Base-by-base conservation (phyloP, 2,888 invertebrate genomes). In the Teleiodes luculella region DNA sequence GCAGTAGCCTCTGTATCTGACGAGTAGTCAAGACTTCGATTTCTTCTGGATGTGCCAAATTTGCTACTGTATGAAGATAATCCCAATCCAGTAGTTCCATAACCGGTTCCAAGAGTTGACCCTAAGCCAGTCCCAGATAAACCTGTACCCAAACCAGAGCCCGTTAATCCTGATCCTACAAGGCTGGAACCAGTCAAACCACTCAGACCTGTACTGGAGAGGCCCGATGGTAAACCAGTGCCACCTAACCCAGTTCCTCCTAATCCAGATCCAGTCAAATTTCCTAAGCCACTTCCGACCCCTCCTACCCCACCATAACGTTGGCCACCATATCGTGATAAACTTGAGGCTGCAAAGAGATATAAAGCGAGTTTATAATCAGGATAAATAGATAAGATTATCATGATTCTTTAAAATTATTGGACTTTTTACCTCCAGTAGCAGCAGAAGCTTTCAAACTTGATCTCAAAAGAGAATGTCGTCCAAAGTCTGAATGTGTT, bases 1-100 rank as follows among this genome's bases (percentile, higher is more conserved):
- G 94, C 94, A 0, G 95, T 95, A n/a, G 96, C 96, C 88, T 98
- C 98, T 0, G 98, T 98, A 76, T 98, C 98, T 49, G 98, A 98
- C 20, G 97, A 97, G 81, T 97, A 97, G 84, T 97, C 97, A 76
- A 98, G 87, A 62, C 95, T 95, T 66, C 96, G 91, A 68, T 95
- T 94, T 61, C 96, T 92, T 68, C 96, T 91, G 1, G 93, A 91
- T 58, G 95, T 87, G 4, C 95, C 90, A 64, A 91, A 92, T 66
- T 89, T 89, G 59, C 78, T 77, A 52, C 78, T 89, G 76, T 80
- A 91, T 64, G 76, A 91, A 70, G 82, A 70, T 39, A 88, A 58
- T 20, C 88, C 88, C 46, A 88, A 66, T 5, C 86, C 86, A 8
- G 84, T 78, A 2, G 88, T 86, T 24, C 87, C 87, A 57, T 88